A percentile compares a stretch with the other conserved stretches of the same genome.
phyloP scores from a whole-genome alignment of 2,888 invertebrate genomes.

The Brenthis hecate region DNA sequence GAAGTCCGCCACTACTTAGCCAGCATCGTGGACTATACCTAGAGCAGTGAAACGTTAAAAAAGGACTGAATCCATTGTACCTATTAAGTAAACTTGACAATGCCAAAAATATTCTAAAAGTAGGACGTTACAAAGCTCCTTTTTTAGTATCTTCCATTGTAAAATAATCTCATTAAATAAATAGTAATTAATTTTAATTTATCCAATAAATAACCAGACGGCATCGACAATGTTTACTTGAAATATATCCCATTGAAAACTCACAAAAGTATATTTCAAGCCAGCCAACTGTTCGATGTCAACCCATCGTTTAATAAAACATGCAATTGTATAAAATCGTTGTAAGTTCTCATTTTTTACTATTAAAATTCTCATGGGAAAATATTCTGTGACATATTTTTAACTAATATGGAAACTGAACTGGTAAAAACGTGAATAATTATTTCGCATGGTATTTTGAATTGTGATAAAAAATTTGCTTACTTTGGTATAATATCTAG shows the following conservation, averaged over 20 bases:
- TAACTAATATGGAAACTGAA: conserved; percentile 26
- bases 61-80: too few relatives aligned
- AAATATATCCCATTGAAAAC: conserved; percentile 14
- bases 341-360: conserved; percentile 8
- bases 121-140: too few relatives aligned
- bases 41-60: too few relatives aligned
- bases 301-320: conserved; percentile 12
- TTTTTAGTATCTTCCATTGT: too few relatives aligned
- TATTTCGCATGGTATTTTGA: not conserved
- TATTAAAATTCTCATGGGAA: conserved; percentile 31
- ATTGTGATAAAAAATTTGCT: not conserved
- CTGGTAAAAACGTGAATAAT: conserved; percentile 2
- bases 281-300: not conserved
- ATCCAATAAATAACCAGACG: conserved; percentile 14
- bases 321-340: conserved; percentile 1
- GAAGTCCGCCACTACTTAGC: too few relatives aligned
- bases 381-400: conserved; percentile 31
- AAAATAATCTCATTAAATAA: not conserved
- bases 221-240: not conserved
- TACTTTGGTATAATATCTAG: not conserved
- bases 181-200: conserved; percentile 16
- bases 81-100: too few relatives aligned
- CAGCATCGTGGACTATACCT: too few relatives aligned
- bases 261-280: conserved; percentile 4
- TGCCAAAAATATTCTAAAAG: too few relatives aligned